Conservation (phyloP, 2,113 vertebrate genomes). For the Tapirus terrestris region DNA sequence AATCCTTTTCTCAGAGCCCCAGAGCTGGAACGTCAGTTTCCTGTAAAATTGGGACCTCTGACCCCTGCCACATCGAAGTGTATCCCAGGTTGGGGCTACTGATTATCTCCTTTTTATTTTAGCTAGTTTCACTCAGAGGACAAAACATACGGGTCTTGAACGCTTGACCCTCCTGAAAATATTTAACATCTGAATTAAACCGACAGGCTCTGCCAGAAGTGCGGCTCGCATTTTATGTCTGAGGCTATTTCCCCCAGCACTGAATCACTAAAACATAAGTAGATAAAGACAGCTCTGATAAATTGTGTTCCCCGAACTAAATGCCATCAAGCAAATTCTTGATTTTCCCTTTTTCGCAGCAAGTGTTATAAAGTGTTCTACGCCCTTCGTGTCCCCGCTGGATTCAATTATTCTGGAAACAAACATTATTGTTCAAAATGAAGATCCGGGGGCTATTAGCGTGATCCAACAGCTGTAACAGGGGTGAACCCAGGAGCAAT, state of each 20-base stretch:
- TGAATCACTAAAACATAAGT: constrained; percentile 85
- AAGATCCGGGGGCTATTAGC: constrained; percentile 76
- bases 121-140: constrained; percentile 88
- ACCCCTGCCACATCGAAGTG: constrained; percentile 69
- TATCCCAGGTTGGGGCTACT: constrained; percentile 80
- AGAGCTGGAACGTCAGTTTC: constrained; percentile 78
- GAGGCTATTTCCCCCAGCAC: constrained; percentile 84
- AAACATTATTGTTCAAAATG: constrained; percentile 65
- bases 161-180: constrained; percentile 86
- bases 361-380: constrained; percentile 64
- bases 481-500: constrained; percentile 76
- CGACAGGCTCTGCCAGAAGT: constrained; percentile 85
- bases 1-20: constrained; percentile 77
- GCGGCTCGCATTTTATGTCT: constrained; percentile 85
- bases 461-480: constrained; percentile 75
- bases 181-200: constrained; percentile 89
- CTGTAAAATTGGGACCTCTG: constrained; percentile 81
- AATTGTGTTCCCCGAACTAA: constrained; percentile 86
- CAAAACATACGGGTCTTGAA: constrained; percentile 85
- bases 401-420: constrained; percentile 75
- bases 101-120: constrained; percentile 83
- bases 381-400: constrained; percentile 66
- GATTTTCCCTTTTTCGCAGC: constrained; percentile 73
- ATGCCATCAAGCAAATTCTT: constrained; percentile 83
- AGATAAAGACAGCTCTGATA: constrained; percentile 85